Evolutionary conservation across 2,888 invertebrate genomes (phyloP).

Genomic region (Marronus borbonicus): DNA sequence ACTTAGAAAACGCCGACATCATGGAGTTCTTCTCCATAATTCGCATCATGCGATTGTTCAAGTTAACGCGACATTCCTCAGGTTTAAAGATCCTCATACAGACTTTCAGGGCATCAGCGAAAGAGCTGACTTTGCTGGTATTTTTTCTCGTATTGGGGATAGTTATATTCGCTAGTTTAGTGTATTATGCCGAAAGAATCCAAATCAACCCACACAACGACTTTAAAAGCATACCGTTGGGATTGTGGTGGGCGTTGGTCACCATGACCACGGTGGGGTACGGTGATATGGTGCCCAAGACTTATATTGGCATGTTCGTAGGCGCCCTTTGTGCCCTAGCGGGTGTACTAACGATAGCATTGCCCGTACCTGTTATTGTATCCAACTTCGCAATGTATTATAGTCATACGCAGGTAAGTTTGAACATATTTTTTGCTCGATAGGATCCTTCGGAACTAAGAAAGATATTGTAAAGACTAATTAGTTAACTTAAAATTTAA

Average conservation of each 20-base stretch:
- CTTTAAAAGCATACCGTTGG: slow-evolving; percentile 98
- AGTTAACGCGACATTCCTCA: slow-evolving; percentile 96
- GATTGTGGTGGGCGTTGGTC: slow-evolving; percentile 99
- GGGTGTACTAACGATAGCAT: slow-evolving; percentile 98
- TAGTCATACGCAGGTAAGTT: slow-evolving; percentile 83
- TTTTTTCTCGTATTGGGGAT: slow-evolving; percentile 98
- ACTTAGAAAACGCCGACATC: slow-evolving; percentile 95
- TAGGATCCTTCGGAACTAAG: too few species aligned
- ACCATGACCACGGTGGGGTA: slow-evolving; percentile 99
- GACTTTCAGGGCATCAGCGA: slow-evolving; percentile 96
- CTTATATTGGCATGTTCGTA: slow-evolving; percentile 98
- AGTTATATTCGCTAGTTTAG: slow-evolving; percentile 97
- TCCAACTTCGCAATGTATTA: slow-evolving; percentile 99
- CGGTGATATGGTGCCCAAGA: slow-evolving; percentile 99
- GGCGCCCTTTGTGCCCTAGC: slow-evolving; percentile 98
- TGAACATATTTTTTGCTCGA: neutral
- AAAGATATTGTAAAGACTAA: too few species aligned
- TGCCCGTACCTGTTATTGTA: slow-evolving; percentile 99
- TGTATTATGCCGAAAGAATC: slow-evolving; percentile 98
- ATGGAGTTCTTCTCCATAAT: slow-evolving; percentile 98
- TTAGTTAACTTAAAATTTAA: too few species aligned
- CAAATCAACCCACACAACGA: slow-evolving; percentile 93
- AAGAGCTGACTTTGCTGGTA: slow-evolving; percentile 95
- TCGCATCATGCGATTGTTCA: slow-evolving; percentile 97
- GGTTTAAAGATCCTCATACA: slow-evolving; percentile 99